Conservation (phyloP, 2,888 invertebrate species). For the Mythimna albipuncta region DNA sequence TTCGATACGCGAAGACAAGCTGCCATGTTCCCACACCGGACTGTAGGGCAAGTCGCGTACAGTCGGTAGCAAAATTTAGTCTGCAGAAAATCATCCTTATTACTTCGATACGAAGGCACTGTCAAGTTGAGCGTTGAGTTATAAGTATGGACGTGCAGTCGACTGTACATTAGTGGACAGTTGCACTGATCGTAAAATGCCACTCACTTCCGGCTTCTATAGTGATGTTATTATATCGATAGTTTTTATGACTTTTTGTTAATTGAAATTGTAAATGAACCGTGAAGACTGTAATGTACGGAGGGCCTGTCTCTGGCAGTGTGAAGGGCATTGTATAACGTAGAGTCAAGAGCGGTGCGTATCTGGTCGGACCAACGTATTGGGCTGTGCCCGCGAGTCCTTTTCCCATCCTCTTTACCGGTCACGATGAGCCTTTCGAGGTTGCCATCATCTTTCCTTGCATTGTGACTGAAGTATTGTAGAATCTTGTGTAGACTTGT, state of each 20-base stretch:
- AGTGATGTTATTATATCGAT: conserved; percentile 60
- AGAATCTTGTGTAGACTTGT: no score
- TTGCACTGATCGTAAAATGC: conserved; percentile 73
- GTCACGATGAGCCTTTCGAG: no score
- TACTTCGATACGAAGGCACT: background rate
- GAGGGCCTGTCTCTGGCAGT: no score
- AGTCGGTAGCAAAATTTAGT: background rate
- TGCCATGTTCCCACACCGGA: conserved; percentile 37
- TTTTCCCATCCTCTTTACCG: no score
- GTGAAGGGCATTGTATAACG: no score
- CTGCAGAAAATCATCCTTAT: background rate
- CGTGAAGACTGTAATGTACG: background rate
- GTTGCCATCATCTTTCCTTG: no score
- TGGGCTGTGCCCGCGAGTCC: no score
- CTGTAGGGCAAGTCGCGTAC: conserved; percentile 56
- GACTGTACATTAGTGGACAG: conserved; percentile 70
- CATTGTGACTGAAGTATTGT: no score
- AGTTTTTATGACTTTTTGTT: conserved; percentile 7
- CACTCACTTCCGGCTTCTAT: conserved; percentile 61
- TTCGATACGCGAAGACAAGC: conserved; percentile 38
- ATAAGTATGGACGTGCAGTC: background rate
- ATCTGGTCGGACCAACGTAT: no score
- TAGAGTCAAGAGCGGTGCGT: no score
- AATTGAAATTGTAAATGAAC: background rate
- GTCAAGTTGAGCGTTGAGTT: background rate